Percentiles rank a stretch among this genome's conserved stretches.
Evolutionary conservation across 2,888 invertebrate genomes (phyloP).

Genomic region (Agonopterix heracliana): DNA sequence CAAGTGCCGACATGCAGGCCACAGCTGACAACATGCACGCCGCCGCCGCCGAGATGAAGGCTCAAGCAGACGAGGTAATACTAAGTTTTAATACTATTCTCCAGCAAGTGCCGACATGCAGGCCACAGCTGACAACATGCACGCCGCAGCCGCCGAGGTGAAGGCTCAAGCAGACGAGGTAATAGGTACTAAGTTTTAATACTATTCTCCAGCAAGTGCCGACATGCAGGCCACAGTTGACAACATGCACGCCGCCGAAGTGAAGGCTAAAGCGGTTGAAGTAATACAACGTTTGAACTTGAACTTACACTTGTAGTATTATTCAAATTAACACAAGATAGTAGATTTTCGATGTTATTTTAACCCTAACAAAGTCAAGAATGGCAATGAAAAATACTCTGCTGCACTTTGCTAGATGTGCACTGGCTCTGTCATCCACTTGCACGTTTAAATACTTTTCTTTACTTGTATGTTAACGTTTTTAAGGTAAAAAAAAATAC

Average conservation of each 20-base stretch:
- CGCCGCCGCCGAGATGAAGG: constrained; percentile 49
- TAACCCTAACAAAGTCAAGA: no score
- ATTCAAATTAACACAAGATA: no score
- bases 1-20: constrained; percentile 59
- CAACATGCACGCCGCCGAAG: constrained; percentile 51
- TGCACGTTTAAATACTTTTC: no score
- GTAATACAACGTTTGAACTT: constrained; percentile 27
- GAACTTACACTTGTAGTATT: no score
- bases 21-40: constrained; percentile 54
- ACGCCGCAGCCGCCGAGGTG: constrained; percentile 48
- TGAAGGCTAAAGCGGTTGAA: constrained; percentile 52
- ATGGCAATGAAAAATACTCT: no score
- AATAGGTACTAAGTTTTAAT: constrained; percentile 12
- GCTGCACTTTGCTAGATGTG: no score
- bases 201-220: constrained; percentile 49
- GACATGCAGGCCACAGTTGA: constrained; percentile 54
- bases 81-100: constrained; percentile 13
- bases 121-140: constrained; percentile 50
- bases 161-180: constrained; percentile 57
- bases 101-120: constrained; percentile 62
- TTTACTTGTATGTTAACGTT: no score
- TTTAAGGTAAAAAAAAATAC: no score
- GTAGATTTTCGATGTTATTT: no score
- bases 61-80: constrained; percentile 51
- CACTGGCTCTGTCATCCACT: no score